These are phyloP conservation scores for Eremophila alpestris DNA, from an alignment of 2,797 vertebrate species.

Conservation along the genomic window DNA sequence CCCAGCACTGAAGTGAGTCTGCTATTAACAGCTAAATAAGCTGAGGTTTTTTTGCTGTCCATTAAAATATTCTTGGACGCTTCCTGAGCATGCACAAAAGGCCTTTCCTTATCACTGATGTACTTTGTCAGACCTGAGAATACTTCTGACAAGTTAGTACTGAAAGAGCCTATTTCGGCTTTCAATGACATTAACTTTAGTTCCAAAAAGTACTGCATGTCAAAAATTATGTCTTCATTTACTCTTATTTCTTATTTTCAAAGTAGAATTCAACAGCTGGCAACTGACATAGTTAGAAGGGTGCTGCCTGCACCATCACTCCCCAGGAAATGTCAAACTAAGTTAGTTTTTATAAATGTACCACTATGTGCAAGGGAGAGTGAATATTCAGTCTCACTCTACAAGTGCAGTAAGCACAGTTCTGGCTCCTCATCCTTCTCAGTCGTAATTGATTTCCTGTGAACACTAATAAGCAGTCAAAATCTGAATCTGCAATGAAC, in stretches of 20 bases:
- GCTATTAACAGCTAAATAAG: not conserved
- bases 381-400: not conserved
- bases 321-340: not conserved
- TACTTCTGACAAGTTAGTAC: not conserved
- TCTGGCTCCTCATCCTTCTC: not conserved
- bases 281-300: not conserved
- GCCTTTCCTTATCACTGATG: not conserved
- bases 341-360: not conserved
- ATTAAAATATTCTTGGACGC: not conserved
- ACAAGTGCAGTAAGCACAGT: not conserved
- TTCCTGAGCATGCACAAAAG: not conserved
- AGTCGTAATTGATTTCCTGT: not conserved
- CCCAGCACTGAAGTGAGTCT: not conserved
- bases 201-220: not conserved
- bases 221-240: not conserved
- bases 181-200: not conserved
- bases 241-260: not conserved
- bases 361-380: not conserved
- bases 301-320: rapidly evolving
- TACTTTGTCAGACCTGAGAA: not conserved
- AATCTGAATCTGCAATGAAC: not conserved
- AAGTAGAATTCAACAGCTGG: not conserved
- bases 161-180: not conserved
- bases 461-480: not conserved
- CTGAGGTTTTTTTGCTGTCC: not conserved